Conservation (phyloP, 1,140 invertebrate species). For the Myzus persicae region DNA sequence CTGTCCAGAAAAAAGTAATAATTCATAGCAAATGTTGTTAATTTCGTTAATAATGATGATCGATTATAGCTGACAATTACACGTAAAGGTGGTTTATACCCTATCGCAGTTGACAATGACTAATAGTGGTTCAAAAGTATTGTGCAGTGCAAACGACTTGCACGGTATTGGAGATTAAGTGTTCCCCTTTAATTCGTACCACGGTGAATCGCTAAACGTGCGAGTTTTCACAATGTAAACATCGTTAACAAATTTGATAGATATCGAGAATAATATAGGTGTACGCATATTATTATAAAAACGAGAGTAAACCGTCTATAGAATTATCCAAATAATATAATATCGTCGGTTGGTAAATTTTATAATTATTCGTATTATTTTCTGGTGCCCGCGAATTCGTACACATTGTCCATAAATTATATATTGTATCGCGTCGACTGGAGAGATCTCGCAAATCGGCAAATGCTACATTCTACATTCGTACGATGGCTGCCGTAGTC, state of each 20-base stretch:
- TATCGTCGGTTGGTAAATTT: too few species aligned
- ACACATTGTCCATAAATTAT: too few species aligned
- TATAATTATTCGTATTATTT: too few species aligned
- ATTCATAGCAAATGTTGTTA: constrained; percentile 26
- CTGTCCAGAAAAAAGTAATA: not conserved
- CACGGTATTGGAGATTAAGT: constrained; percentile 26
- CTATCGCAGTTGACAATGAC: constrained; percentile 37
- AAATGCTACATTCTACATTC: too few species aligned
- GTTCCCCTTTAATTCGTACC: not conserved
- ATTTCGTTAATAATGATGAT: constrained; percentile 50
- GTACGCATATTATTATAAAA: not conserved
- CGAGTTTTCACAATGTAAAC: constrained; percentile 24
- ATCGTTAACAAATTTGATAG: not conserved
- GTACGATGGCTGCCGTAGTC: too few species aligned
- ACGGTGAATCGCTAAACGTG: not conserved
- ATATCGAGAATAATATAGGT: not conserved
- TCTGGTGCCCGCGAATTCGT: too few species aligned
- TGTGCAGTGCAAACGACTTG: constrained; percentile 42
- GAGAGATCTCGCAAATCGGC: too few species aligned
- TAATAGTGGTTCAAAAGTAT: constrained; percentile 43
- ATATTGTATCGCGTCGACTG: too few species aligned
- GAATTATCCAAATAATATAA: too few species aligned
- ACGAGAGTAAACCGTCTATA: too few species aligned
- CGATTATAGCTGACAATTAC: constrained; percentile 40
- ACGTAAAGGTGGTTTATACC: constrained; percentile 20